phyloP scores from a whole-genome alignment of 2,888 invertebrate genomes.

The Cryptosula pallasiana region DNA sequence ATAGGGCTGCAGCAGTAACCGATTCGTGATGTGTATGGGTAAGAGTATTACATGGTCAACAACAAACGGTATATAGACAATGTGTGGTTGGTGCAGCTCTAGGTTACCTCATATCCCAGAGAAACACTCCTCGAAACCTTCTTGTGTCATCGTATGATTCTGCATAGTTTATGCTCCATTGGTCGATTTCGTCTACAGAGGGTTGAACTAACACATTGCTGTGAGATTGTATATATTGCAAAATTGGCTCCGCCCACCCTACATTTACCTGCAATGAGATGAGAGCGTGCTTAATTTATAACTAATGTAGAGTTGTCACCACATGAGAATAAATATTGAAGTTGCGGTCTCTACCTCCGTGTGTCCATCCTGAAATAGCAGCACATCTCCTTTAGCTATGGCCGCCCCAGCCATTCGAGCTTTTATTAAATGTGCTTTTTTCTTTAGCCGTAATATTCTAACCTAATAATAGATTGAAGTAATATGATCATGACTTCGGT shows the following conservation, averaged over 20 bases:
- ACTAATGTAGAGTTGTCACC: no score
- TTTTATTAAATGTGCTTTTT: conserved; percentile 10
- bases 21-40: no score
- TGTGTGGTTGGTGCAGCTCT: no score
- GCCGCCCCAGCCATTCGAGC: conserved; percentile 22
- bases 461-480: no score
- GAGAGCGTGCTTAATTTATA: no score
- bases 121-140: conserved; percentile 18
- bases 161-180: conserved; percentile 7
- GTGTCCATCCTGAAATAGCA: conserved; percentile 33
- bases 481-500: no score
- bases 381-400: conserved; percentile 26
- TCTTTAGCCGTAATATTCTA: not conserved
- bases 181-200: conserved; percentile 30
- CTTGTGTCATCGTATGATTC: not conserved
- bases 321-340: no score
- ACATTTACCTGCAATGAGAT: conserved; percentile 26
- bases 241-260: conserved; percentile 31
- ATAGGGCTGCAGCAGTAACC: no score
- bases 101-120: conserved; percentile 25
- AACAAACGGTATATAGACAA: no score
- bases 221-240: conserved; percentile 28
- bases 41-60: no score
- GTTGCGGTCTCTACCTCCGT: conserved; percentile 26
- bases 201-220: conserved; percentile 29